Evolutionary conservation across 2,797 vertebrate species (phyloP), one percentile per base, ranked within the genome.

Genomic region (Gallirallus australis): DNA sequence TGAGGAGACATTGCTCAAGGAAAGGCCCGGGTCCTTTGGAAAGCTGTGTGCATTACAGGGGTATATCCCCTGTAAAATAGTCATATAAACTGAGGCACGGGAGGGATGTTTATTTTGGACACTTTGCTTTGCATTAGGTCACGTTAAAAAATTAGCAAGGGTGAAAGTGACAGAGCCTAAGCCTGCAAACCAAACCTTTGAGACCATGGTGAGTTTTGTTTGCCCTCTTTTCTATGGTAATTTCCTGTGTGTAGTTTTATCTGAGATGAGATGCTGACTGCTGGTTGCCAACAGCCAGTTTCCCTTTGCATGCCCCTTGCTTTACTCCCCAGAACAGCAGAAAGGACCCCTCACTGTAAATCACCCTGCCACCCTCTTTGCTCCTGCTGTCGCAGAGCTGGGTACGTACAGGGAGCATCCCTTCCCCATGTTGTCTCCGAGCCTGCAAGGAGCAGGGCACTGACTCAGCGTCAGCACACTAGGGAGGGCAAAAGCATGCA

Each of bases 401-500:
- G 24, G 30, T 6, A 28, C 15, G 39, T 4, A 9, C 0, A 1
- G 52, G 35, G 18, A 37, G 21, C 28, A 35, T 9, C 24, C 40
- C n/a, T n/a, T 19, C 39, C 23, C 33, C 31, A 37, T 23, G 30
- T 56, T 19, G 40, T 11, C 45, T 15, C 12, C 37, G 16, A 33
- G 12, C 16, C 16, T 8, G 2, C 4, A 1, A 14, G 11, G 13
- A 27, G 33, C 52, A 15, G 33, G 33, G 25, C 12, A 0, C 20
- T 13, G 33, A 33, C 30, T n/a, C 53, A 19, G n/a, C 8, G 0
- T 4, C 11, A 21, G 28, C 35, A 17, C 20, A 0, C 6, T 5
- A 7, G 15, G 33, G 19, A 75, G 63, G 35, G 37, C 50, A 37
- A 71, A 30, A 61, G 16, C 53, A 72, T 45, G n/a, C 6, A 19